phyloP scores from a whole-genome alignment of 2,888 invertebrate species.

The Ophonus ardosiacus region DNA sequence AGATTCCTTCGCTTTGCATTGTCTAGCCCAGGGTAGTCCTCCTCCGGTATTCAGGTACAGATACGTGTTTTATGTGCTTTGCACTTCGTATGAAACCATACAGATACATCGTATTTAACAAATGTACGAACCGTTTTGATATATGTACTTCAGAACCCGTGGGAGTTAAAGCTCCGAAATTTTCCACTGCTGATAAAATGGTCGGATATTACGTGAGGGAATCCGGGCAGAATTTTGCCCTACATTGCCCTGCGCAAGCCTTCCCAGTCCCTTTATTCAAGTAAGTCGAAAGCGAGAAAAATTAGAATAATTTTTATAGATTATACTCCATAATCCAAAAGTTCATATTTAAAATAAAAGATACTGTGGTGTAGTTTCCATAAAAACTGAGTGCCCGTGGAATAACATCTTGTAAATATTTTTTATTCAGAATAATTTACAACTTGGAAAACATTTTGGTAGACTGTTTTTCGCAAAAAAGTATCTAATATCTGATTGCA shows the following conservation, averaged over 20 bases:
- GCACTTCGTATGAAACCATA: not conserved
- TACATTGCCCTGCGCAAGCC: slow-evolving; percentile 88
- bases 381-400: no score
- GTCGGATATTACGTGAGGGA: slow-evolving; percentile 83
- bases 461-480: no score
- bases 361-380: no score
- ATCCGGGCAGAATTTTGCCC: slow-evolving; percentile 80
- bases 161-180: slow-evolving; percentile 85
- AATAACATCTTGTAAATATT: no score
- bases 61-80: not conserved
- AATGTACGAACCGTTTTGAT: slow-evolving; percentile 41
- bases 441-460: no score
- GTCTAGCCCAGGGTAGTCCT: slow-evolving; percentile 80
- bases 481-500: no score
- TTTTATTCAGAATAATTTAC: no score
- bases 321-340: not conserved
- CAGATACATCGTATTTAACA: not conserved
- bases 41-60: slow-evolving; percentile 79
- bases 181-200: slow-evolving; percentile 83
- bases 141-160: slow-evolving; percentile 79
- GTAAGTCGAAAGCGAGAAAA: slow-evolving; percentile 62
- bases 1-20: slow-evolving; percentile 77
- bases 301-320: not conserved
- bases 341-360: no score
- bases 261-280: slow-evolving; percentile 78